Evolutionary conservation across 2,888 invertebrate genomes (phyloP), one percentile per base, ranked within the genome.

Genomic region (Melanophora roralis): DNA sequence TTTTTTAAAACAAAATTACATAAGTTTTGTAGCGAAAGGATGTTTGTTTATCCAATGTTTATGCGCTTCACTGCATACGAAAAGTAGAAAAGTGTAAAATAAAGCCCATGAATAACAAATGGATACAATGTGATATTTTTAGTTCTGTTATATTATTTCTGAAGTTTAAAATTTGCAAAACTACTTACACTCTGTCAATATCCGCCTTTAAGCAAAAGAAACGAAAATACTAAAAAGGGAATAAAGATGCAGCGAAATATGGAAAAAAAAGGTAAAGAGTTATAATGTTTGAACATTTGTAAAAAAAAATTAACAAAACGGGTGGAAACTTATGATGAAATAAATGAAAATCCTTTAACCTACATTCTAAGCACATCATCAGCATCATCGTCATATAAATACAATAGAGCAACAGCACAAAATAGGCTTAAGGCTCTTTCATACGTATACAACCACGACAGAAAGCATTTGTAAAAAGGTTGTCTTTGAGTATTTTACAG

Each of bases 41-140:
- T 88, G 86, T 88, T 88, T 88, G 88, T 88, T 88, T 88, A 88
- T 88, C 88, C 88, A 86, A 85, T 88, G 88, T 88, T 88, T 84
- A 76, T 85, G 86, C 87, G 88, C 88, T 87, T 87, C 86, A 88
- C 84, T 85, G 87, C 85, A 85, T 85, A 85, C 84, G 84, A 83
- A 84, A 81, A 83, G 12, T 81, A 82, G 36, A 51, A 43, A 27
- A 38, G 19, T n/a, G 40, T 67, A 27, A 69, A 62, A 36, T 51
- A 73, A 51, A 69, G 8, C 57, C 45, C 49, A 79, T 76, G 72
- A 81, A 79, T 72, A 79, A 77, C 36, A 79, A 77, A 59, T 51
- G 64, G 65, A 38, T 64, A 73, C 62, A 73, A 53, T 64, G 62
- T 68, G 36, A 36, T 49, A 36, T 23, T 55, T 14, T 32, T 32